Evolutionary conservation across 2,113 vertebrate genomes (phyloP), one percentile per base, ranked within the genome.

Genomic region (Gallinago paraguaiae): DNA sequence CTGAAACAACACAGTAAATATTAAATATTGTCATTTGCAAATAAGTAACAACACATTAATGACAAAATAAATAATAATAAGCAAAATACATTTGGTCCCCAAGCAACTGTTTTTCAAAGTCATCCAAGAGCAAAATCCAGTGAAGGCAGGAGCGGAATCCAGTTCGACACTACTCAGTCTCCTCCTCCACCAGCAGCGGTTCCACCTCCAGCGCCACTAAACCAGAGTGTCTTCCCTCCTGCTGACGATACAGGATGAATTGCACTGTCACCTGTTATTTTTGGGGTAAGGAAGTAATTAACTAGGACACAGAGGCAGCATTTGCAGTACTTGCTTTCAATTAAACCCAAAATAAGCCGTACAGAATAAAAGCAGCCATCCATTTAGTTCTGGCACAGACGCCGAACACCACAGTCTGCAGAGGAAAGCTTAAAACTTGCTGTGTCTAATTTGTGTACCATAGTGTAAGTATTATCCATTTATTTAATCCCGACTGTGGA

Each of bases 261-360:
- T 98, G 97, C 43, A 63, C 31, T 3, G 95, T 98, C 74, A 98
- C 97, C 98, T 98, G 94, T 13, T 59, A 27, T 67, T 91, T 51
- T 43, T 6, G 82, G 82, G 92, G 85, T 95, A 92, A 97, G 93
- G 92, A 95, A 92, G 81, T 30, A 43, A 86, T 51, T 51, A 60
- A 82, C 25, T 1, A 46, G 50, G 56, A 71, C 7, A 24, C 48
- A 30, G 67, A 78, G 78, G 48, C 10, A 51, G 68, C 33, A 27
- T 50, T 80, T 83, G 82, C 87, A 81, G 57, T 56, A 50, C 82
- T 82, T 17, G n/a, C 68, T 91, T 83, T 82, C 87, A 84, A 79
- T 78, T 88, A 59, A 35, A 85, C 45, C 79, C 68, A 24, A 65
- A 88, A 51, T 74, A 81, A 77, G 75, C 85, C 10, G 81, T 69